These are phyloP conservation scores for Pachyseris speciosa DNA, from an alignment of 64 coral and sea anemone species.

Conservation along the genomic window DNA sequence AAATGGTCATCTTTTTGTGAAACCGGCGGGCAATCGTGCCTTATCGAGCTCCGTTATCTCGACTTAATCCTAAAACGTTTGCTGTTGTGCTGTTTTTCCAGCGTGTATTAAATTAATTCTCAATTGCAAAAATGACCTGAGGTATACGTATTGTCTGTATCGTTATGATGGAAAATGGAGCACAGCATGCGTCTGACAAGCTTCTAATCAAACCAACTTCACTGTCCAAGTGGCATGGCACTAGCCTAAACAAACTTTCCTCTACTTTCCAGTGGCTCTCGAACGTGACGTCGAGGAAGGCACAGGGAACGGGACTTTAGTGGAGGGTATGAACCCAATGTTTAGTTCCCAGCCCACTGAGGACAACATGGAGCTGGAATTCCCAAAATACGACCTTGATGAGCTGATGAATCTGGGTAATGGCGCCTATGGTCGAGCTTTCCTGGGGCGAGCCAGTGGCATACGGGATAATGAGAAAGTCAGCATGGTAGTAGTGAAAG, in stretches of 20 bases:
- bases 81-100: no score
- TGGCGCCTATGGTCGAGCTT: slow-evolving; percentile 87
- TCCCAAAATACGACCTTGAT: slow-evolving; percentile 89
- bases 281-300: slow-evolving; percentile 77
- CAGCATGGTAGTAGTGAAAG: slow-evolving; percentile 92
- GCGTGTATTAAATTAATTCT: no score
- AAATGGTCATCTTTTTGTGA: no score
- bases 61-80: no score
- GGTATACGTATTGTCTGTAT: no score
- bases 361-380: slow-evolving; percentile 73
- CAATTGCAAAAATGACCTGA: no score
- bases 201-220: no score
- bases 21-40: no score
- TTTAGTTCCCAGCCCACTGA: slow-evolving; percentile 53
- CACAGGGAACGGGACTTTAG: neutral
- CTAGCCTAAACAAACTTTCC: neutral
- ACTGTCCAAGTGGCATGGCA: no score
- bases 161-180: no score
- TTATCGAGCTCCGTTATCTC: no score
- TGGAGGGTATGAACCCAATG: slow-evolving; percentile 61
- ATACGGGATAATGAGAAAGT: slow-evolving; percentile 87
- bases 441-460: slow-evolving; percentile 86
- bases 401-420: slow-evolving; percentile 87
- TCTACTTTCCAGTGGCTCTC: neutral
- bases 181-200: no score